Base-by-base conservation (phyloP, 2,888 invertebrate genomes). In the Nymphalis polychloros region DNA sequence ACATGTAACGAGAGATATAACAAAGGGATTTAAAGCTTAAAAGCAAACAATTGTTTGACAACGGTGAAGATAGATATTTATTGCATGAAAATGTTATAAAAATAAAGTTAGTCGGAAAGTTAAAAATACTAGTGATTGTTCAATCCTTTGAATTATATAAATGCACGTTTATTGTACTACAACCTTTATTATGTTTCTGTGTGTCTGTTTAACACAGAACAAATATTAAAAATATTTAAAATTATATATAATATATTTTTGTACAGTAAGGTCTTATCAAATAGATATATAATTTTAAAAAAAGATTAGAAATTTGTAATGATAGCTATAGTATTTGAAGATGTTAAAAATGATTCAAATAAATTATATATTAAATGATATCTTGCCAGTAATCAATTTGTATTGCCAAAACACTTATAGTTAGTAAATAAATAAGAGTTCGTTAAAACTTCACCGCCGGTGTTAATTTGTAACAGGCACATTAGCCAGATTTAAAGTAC, bases 401-500 rank as follows among this genome's bases (percentile, higher is more conserved):
- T 31, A 55, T 55, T 7, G n/a, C 31, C 2, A 31, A 10, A 17
- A 57, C 19, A 57, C 35, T 41, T 57, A 41, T 19, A 57, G 57
- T 41, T 53, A 27, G 53, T 53, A 53, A 19, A 35, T 57, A 57
- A 57, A 57, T 57, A 57, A 57, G 35, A 57, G 57, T 57, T 57
- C 57, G 41, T 57, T 35, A 59, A 64, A 52, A 41, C 49, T 59
- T 41, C 64, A 59, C 59, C 60, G 62, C 3, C 20, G n/a, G 48
- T 59, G 41, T 52, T 35, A 48, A 64, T 48, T 63, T 63, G 60
- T 55, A 64, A 70, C 53, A 50, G 27, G 41, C 59, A 67, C 64
- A 68, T 72, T 68, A 68, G 48, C 67, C 67, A 50, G 64, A 72
- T 69, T 55, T 59, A 67, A 60, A 63, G 67, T 63, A 65, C 64